Conservation (phyloP, 2,888 invertebrate species). For the Mechanitis messenoides region DNA sequence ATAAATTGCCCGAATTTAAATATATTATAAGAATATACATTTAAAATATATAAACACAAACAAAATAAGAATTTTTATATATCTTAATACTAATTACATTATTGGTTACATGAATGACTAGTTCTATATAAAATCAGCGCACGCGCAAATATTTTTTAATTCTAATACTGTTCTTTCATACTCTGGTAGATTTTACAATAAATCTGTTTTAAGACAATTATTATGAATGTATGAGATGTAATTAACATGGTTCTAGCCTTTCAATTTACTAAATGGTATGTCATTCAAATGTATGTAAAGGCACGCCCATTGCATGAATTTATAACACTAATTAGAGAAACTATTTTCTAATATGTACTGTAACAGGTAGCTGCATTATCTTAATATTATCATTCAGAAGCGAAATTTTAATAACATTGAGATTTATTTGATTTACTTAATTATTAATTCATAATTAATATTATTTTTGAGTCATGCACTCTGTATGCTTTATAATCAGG, state of each 20-base stretch:
- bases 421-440: too few species aligned
- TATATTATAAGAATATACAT: not conserved
- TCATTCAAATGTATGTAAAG: not conserved
- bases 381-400: too few species aligned
- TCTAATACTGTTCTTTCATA: not conserved
- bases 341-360: not conserved
- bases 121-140: slow-evolving; percentile 15
- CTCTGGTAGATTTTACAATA: not conserved
- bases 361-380: not conserved
- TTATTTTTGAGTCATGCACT: too few species aligned
- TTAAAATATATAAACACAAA: not conserved
- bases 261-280: not conserved
- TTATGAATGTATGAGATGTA: too few species aligned
- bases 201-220: too few species aligned
- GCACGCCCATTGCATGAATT: not conserved
- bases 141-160: not conserved
- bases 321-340: not conserved
- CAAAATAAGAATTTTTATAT: not conserved
- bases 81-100: slow-evolving; percentile 9
- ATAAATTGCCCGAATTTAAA: not conserved
- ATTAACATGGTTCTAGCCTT: not conserved
- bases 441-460: too few species aligned
- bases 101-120: slow-evolving; percentile 21
- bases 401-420: too few species aligned
- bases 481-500: too few species aligned